Evolutionary conservation across 2,888 invertebrate species (phyloP).

Genomic region (Harpalus rubripes): DNA sequence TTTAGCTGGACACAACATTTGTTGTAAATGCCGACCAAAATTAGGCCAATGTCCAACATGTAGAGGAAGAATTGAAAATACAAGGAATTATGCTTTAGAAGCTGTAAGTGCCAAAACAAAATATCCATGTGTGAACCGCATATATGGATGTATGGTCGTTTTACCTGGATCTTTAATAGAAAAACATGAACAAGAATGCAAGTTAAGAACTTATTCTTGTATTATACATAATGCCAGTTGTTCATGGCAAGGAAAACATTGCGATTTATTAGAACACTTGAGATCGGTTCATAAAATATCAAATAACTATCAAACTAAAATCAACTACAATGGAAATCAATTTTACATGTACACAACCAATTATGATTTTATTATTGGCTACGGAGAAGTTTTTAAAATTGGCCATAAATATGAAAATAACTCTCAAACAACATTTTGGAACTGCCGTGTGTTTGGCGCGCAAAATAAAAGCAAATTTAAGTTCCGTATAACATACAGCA

Average conservation of each 20-base stretch:
- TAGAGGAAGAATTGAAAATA: slow-evolving; percentile 72
- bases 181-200: slow-evolving; percentile 64
- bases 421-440: slow-evolving; percentile 64
- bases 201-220: slow-evolving; percentile 53
- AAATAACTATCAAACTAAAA: slow-evolving; percentile 42
- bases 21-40: slow-evolving; percentile 73
- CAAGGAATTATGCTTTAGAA: slow-evolving; percentile 74
- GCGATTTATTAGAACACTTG: slow-evolving; percentile 57
- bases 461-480: slow-evolving; percentile 54
- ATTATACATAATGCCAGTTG: slow-evolving; percentile 57
- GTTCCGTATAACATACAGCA: slow-evolving; percentile 50
- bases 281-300: slow-evolving; percentile 52
- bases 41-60: slow-evolving; percentile 74
- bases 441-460: slow-evolving; percentile 51
- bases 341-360: slow-evolving; percentile 62
- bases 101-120: slow-evolving; percentile 72
- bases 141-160: slow-evolving; percentile 66
- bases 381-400: slow-evolving; percentile 59
- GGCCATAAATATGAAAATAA: slow-evolving; percentile 63
- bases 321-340: slow-evolving; percentile 52
- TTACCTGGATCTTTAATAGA: slow-evolving; percentile 55
- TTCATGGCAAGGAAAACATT: slow-evolving; percentile 62
- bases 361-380: slow-evolving; percentile 54
- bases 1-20: slow-evolving; percentile 74
- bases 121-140: slow-evolving; percentile 73